A percentile compares a stretch with the other conserved stretches of the same genome.
These are phyloP conservation scores for Echinops telfairi DNA, from an alignment of 2,113 vertebrate genomes.

Conservation along the genomic window DNA sequence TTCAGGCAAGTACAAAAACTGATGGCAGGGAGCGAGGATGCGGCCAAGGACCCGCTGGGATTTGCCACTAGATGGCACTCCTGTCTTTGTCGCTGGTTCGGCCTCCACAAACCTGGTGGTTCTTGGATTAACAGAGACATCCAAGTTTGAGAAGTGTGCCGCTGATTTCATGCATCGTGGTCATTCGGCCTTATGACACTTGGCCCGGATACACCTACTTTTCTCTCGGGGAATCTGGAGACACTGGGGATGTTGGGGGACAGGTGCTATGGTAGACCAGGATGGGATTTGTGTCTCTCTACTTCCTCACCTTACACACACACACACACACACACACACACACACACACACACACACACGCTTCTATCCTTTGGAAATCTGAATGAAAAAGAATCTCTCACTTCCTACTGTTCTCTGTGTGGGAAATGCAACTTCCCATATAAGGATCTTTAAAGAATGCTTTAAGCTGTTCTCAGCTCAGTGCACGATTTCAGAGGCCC, in stretches of 20 bases:
- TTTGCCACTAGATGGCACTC: conserved; percentile 65
- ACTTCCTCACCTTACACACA: too few species aligned
- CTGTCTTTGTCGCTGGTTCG: background rate
- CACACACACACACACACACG: too few species aligned
- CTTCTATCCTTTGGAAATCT: background rate
- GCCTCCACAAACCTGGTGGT: background rate
- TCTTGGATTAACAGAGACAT: background rate
- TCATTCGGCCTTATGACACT: background rate
- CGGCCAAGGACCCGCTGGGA: rapidly evolving
- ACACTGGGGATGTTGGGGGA: background rate
- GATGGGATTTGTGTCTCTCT: background rate
- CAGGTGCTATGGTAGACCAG: background rate
- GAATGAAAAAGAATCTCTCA: background rate
- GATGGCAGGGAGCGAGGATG: rapidly evolving
- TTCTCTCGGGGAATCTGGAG: background rate
- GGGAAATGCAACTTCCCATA: background rate
- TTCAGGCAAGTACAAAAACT: too few species aligned
- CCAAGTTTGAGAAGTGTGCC: background rate
- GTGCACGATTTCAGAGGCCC: background rate
- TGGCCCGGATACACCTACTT: background rate
- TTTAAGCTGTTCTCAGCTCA: background rate
- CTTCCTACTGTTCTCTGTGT: background rate
- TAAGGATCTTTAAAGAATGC: background rate
- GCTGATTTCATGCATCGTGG: background rate
- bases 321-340: too few species aligned